phyloP scores from a whole-genome alignment of 2,797 vertebrate species.

The Diplodus sargus region DNA sequence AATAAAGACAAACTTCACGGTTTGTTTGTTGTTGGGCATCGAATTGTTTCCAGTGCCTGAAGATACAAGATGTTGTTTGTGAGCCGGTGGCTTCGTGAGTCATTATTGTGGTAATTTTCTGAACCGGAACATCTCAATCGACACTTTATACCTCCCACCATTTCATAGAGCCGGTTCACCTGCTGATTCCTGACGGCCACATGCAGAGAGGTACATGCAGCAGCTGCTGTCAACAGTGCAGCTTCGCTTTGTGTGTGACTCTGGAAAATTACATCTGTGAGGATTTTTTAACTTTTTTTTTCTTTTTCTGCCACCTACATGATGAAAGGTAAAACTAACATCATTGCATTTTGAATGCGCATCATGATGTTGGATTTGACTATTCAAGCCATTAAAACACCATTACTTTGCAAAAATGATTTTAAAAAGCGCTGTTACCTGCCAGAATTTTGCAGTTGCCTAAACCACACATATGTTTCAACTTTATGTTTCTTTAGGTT shows the following conservation, averaged over 20 bases:
- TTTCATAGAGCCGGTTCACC: conserved; percentile 31
- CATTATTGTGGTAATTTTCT: conserved; percentile 37
- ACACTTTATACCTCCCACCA: conserved; percentile 8
- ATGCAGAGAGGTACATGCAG: conserved; percentile 23
- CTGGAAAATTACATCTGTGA: conserved; percentile 13
- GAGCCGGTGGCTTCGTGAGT: conserved; percentile 30
- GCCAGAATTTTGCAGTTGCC: no score
- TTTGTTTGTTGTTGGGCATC: background rate
- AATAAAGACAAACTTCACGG: background rate
- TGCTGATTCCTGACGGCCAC: background rate
- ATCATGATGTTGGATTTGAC: conserved; percentile 1
- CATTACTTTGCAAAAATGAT: background rate
- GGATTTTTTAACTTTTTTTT: background rate
- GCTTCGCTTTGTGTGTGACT: conserved; percentile 28
- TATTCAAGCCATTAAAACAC: background rate
- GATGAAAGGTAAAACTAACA: background rate
- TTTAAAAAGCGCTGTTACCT: no score
- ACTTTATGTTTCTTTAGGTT: no score
- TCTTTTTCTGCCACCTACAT: background rate
- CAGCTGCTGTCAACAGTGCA: conserved; percentile 15
- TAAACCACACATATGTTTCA: no score
- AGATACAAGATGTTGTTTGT: background rate
- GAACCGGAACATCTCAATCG: conserved; percentile 25
- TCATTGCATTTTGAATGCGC: background rate
- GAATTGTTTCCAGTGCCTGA: background rate